Evolutionary conservation across 2,113 vertebrate genomes (phyloP).

Genomic region (Mormyrus iriodes): DNA sequence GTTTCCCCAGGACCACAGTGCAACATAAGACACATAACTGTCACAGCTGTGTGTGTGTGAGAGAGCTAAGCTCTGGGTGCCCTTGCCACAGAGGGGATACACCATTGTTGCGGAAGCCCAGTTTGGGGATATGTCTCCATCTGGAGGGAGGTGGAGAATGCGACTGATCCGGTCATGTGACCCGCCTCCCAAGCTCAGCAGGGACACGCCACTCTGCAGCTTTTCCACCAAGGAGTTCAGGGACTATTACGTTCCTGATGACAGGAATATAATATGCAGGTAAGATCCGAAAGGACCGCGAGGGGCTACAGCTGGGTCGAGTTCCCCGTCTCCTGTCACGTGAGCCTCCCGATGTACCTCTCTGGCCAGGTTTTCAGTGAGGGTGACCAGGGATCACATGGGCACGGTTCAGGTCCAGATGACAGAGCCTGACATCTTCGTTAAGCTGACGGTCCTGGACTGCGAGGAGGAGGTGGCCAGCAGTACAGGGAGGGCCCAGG

Average conservation of each 20-base stretch:
- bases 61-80: neutral
- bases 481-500: constrained; percentile 66
- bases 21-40: too few species aligned
- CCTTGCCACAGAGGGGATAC: constrained; percentile 70
- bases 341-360: neutral
- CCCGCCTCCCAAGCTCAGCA: constrained; percentile 61
- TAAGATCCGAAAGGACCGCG: constrained; percentile 40
- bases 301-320: neutral
- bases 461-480: constrained; percentile 58
- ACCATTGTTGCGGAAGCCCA: constrained; percentile 77
- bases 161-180: constrained; percentile 65
- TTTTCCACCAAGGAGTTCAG: constrained; percentile 71
- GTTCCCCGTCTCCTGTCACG: neutral
- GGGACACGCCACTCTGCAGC: constrained; percentile 49
- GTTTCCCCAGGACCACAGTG: too few species aligned
- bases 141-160: constrained; percentile 68
- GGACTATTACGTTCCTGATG: constrained; percentile 78
- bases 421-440: constrained; percentile 64
- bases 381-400: constrained; percentile 50
- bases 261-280: constrained; percentile 77
- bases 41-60: too few species aligned
- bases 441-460: constrained; percentile 77
- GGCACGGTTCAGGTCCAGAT: constrained; percentile 75
- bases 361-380: constrained; percentile 63
- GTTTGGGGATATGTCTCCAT: constrained; percentile 45